phyloP scores from a whole-genome alignment of 1,140 invertebrate species.

The Adelges cooleyi region DNA sequence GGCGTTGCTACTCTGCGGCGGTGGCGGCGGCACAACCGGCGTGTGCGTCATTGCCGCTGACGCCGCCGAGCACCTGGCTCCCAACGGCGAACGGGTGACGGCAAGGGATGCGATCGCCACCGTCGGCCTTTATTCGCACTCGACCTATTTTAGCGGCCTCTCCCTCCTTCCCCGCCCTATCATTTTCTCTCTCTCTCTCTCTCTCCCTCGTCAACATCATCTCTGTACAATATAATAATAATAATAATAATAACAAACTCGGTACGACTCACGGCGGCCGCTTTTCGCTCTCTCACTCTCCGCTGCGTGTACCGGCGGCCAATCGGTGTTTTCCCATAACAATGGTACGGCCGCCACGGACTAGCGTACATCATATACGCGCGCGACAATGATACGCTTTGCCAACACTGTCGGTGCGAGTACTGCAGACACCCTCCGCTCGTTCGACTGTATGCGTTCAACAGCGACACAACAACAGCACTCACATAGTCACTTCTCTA shows the following conservation, averaged over 20 bases:
- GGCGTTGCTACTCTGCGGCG: background rate
- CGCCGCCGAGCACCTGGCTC: slow-evolving; percentile 14
- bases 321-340: slow-evolving; percentile 26
- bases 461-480: too few relatives aligned
- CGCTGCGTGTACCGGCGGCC: background rate
- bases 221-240: too few relatives aligned
- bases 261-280: slow-evolving; percentile 1
- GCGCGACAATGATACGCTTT: slow-evolving; percentile 16
- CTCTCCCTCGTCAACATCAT: too few relatives aligned
- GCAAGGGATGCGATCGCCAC: slow-evolving; percentile 13
- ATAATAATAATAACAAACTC: slow-evolving; percentile 26
- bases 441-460: too few relatives aligned
- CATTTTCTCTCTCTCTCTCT: too few relatives aligned
- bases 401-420: too few relatives aligned
- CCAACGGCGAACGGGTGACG: background rate
- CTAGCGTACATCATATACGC: background rate
- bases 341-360: slow-evolving; percentile 3
- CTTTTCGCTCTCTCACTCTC: background rate
- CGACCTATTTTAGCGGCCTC: slow-evolving; percentile 9
- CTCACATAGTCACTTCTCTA: too few relatives aligned
- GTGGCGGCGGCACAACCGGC: slow-evolving; percentile 4
- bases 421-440: too few relatives aligned
- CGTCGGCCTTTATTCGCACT: slow-evolving; percentile 22
- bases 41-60: slow-evolving; percentile 12
- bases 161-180: background rate